Conservation (phyloP, 2,797 vertebrate genomes). For the Poecilia velifera region DNA sequence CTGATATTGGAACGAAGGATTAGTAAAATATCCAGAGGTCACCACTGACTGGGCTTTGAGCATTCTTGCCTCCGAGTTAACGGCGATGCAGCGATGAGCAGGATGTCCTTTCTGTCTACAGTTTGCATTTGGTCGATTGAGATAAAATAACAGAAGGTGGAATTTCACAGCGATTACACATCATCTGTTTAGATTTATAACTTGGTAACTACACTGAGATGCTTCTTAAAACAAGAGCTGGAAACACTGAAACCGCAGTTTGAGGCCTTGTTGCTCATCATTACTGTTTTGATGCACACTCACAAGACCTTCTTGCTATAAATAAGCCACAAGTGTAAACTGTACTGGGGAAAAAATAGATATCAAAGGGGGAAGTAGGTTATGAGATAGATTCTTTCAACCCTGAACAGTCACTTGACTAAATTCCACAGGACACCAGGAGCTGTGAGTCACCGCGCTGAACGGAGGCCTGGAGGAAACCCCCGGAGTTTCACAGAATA, state of each 20-base stretch:
- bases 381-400: slow-evolving; percentile 52
- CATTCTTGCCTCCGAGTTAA: slow-evolving; percentile 73
- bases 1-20: slow-evolving; percentile 69
- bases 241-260: slow-evolving; percentile 52
- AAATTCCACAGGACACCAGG: slow-evolving; percentile 79
- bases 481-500: slow-evolving; percentile 70
- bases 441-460: slow-evolving; percentile 73
- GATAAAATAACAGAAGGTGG: slow-evolving; percentile 8
- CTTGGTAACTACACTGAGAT: slow-evolving; percentile 37
- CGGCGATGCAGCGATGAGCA: slow-evolving; percentile 47
- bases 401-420: slow-evolving; percentile 69
- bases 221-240: slow-evolving; percentile 34
- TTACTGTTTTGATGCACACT: slow-evolving; percentile 65
- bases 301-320: slow-evolving; percentile 60
- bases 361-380: slow-evolving; percentile 72
- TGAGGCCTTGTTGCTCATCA: slow-evolving; percentile 31
- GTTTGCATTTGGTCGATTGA: slow-evolving; percentile 13
- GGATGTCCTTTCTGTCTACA: slow-evolving; percentile 53
- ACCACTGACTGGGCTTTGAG: slow-evolving; percentile 32
- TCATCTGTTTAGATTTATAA: slow-evolving; percentile 13
- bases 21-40: slow-evolving; percentile 70
- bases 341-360: slow-evolving; percentile 27
- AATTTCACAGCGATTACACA: not conserved
- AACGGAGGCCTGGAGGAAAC: slow-evolving; percentile 73
- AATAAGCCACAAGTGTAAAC: slow-evolving; percentile 47